phyloP scores from a whole-genome alignment of 2,113 vertebrate species.

The Phyllostomus hastatus region DNA sequence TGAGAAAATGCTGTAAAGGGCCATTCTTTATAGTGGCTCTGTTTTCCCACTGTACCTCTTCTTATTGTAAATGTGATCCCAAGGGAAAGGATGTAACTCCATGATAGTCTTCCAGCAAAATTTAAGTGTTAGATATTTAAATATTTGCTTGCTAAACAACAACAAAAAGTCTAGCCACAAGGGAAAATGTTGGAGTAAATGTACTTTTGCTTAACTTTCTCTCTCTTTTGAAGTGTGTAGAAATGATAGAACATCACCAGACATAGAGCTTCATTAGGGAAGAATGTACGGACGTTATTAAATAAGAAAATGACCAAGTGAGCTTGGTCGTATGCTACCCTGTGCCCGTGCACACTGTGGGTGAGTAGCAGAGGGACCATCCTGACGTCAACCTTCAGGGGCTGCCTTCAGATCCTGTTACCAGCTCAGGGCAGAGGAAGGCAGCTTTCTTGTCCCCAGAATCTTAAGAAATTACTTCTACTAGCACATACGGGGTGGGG shows the following conservation, averaged over 20 bases:
- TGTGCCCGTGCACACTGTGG: neutral
- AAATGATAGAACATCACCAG: neutral
- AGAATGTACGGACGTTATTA: neutral
- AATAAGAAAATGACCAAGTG: neutral
- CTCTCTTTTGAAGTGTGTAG: neutral
- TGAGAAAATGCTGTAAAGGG: neutral
- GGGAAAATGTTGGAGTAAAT: neutral
- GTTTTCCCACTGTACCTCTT: neutral
- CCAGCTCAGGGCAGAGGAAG: neutral
- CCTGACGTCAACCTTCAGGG: neutral
- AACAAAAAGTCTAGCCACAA: neutral
- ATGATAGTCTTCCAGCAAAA: neutral
- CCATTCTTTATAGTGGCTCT: neutral
- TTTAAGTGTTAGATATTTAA: neutral
- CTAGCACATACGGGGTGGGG: neutral
- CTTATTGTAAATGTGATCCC: neutral
- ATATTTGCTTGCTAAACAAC: neutral
- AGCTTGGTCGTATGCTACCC: accelerated
- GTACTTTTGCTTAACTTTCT: neutral
- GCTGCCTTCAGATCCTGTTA: neutral
- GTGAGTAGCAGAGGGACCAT: neutral
- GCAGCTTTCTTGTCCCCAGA: neutral
- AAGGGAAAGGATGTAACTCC: neutral
- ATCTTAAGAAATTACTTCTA: neutral
- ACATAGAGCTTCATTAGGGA: neutral